Conservation (phyloP, 2,888 invertebrate genomes). For the Eupithecia insigniata region DNA sequence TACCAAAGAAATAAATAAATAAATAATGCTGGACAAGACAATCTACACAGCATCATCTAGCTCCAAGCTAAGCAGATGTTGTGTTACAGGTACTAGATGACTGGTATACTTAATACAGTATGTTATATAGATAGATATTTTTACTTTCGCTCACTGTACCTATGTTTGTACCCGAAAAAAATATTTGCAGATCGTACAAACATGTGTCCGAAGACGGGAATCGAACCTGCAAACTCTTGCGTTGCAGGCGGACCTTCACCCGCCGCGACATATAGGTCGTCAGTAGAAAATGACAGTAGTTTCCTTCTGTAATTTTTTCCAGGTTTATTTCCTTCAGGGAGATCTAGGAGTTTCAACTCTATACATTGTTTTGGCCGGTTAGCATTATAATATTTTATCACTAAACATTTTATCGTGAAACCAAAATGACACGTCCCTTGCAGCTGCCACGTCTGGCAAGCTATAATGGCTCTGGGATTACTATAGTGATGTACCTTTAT, state of each 20-base stretch:
- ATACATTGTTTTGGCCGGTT: background rate
- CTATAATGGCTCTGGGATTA: conserved; percentile 48
- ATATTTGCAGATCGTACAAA: background rate
- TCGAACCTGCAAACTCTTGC: conserved; percentile 11
- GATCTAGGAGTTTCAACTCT: conserved; percentile 8
- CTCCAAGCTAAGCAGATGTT: no score
- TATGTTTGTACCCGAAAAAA: no score
- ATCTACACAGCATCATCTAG: no score
- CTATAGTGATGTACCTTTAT: conserved; percentile 26
- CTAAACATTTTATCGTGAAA: conserved; percentile 29
- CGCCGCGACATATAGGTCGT: no score
- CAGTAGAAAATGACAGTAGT: no score
- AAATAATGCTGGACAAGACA: no score
- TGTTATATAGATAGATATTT: no score
- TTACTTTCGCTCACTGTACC: no score
- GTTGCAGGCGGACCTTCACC: no score
- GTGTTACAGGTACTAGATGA: no score
- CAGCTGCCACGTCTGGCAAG: conserved; percentile 51
- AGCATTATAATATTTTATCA: conserved; percentile 16
- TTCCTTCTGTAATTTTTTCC: background rate
- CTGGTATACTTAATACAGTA: no score
- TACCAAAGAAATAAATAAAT: background rate
- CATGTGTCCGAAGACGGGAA: background rate
- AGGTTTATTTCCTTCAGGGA: background rate
- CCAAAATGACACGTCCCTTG: conserved; percentile 39